phyloP scores from a whole-genome alignment of 2,113 vertebrate species.

The Madoqua kirkii region DNA sequence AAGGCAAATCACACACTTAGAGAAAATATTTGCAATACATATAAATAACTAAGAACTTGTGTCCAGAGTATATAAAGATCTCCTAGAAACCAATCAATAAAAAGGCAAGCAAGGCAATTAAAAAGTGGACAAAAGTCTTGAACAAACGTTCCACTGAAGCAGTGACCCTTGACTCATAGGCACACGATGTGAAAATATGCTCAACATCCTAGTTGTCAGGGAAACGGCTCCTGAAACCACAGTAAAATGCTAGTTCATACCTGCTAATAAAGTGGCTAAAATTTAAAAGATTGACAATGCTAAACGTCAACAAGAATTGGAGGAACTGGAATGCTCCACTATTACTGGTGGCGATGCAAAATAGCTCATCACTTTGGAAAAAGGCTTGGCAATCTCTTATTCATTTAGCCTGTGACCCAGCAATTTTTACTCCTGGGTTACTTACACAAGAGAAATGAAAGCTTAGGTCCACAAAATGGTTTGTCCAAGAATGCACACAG shows the following conservation, averaged over 20 bases:
- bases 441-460: neutral
- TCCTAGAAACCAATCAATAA: neutral
- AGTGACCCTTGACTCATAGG: neutral
- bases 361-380: accelerated
- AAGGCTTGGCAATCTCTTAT: accelerated
- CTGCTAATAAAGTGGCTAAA: accelerated
- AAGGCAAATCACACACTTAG: neutral
- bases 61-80: neutral
- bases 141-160: neutral
- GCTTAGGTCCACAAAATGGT: neutral
- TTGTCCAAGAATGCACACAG: accelerated
- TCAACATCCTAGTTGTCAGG: neutral
- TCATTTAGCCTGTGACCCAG: accelerated
- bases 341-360: accelerated
- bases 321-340: accelerated
- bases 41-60: neutral
- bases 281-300: accelerated
- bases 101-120: neutral
- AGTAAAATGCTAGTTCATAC: accelerated
- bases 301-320: accelerated
- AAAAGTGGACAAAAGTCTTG: neutral
- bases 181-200: accelerated
- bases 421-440: accelerated
- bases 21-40: neutral
- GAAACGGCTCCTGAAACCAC: accelerated